Base-by-base conservation (phyloP, 2,797 vertebrate species). In the Carapus acus region DNA sequence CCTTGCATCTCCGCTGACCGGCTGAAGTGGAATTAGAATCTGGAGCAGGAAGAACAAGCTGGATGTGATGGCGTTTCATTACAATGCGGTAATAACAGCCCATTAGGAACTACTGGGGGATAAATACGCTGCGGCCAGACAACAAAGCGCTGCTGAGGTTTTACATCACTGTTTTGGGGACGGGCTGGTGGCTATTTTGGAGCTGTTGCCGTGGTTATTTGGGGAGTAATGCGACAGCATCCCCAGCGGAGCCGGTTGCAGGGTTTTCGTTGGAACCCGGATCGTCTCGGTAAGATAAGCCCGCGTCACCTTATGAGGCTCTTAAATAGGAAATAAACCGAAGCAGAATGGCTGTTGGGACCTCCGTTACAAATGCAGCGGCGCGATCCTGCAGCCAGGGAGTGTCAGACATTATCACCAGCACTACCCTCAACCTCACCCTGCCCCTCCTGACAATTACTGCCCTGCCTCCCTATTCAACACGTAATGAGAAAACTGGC, bases 401-500 rank as follows among this genome's bases (percentile, higher is more conserved):
- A 80, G 71, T 73, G 73, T 82, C 79, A 80, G 76, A 83, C 80
- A 80, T 83, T 84, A 82, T 84, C 80, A 74, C 80, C 73, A 60
- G 71, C 74, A 69, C 78, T 79, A 82, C 79, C 83, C 83, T 79
- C 84, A 80, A 78, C 78, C 82, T 85, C 82, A 81, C 79, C 79
- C 84, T 79, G 81, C 83, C 84, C 83, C 77, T 76, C 65, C 80
- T 82, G 83, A 86, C 87, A 86, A 84, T 87, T 85, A 86, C 83
- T 81, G 80, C 74, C 81, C 85, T 83, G 75, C 79, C 81, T 79
- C 82, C 80, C 83, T 84, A 85, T 85, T 85, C 83, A 83, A 80
- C 79, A 77, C 59, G 65, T 86, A 87, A 88, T 87, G 85, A 88
- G 82, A 88, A 86, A 84, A 83, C 85, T 79, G 83, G 86, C 81